These are phyloP conservation scores for Akabosia matsudoensis DNA, from an alignment of 1,140 invertebrate species.

Conservation along the genomic window DNA sequence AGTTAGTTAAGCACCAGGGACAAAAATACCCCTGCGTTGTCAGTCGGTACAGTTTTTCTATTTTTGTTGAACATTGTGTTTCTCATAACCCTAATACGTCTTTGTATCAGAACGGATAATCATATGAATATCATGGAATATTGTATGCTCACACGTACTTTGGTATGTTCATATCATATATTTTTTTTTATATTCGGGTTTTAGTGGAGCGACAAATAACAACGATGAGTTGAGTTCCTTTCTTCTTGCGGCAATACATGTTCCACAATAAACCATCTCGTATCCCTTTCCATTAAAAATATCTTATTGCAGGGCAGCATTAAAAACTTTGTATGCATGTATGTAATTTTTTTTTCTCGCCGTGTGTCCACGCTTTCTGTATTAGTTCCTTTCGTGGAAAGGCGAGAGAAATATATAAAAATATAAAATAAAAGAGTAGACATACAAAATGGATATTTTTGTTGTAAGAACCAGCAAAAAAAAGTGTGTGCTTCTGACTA, in stretches of 20 bases:
- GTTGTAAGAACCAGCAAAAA: not conserved
- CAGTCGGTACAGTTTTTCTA: not conserved
- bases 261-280: not conserved
- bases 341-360: not conserved
- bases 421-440: not conserved
- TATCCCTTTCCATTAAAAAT: not conserved
- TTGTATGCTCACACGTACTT: not conserved
- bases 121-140: not conserved
- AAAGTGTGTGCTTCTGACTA: not conserved
- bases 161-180: too few relatives aligned
- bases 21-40: not conserved
- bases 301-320: not conserved
- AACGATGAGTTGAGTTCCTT: not conserved
- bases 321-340: not conserved
- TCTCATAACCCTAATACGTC: not conserved
- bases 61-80: not conserved
- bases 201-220: not conserved
- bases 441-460: not conserved
- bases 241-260: not conserved
- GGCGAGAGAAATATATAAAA: too few relatives aligned
- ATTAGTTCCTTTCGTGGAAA: conserved; percentile 1
- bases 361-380: not conserved
- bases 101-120: not conserved
- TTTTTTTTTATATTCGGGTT: not conserved
- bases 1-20: not conserved